Evolutionary conservation across 2,888 invertebrate genomes (phyloP), one percentile per base, ranked within the genome.

Genomic region (Homarus gammarus): DNA sequence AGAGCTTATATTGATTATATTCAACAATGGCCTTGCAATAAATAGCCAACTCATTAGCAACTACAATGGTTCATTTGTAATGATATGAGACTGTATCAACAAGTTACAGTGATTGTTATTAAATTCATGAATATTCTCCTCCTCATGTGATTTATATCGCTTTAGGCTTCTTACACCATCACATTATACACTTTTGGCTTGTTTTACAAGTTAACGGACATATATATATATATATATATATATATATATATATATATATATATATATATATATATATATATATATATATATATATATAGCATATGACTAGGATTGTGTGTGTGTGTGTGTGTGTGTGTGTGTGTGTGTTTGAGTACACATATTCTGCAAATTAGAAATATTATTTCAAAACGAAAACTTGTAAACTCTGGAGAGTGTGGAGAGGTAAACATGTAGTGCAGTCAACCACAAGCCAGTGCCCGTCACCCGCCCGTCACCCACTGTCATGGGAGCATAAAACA

Each of bases 161-260:
- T n/a, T n/a, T n/a, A n/a, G n/a, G n/a, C n/a, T n/a, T n/a, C n/a
- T n/a, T n/a, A n/a, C n/a, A n/a, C n/a, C n/a, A n/a, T n/a, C n/a
- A n/a, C n/a, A n/a, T n/a, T n/a, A n/a, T n/a, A n/a, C n/a, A n/a
- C n/a, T n/a, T n/a, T 78, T 44, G 22, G 44, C 44, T 40, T 77
- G 44, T 77, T 40, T 77, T 44, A 8, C 44, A 44, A 44, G 5
- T 1, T 70, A 12, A n/a, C 18, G 27, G 15, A 44, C 77, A 77
- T 77, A 77, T 77, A 77, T 77, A 49, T 77, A 49, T 77, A 77
- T 77, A 77, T 77, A 77, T 77, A 77, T 40, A 77, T 77, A 77
- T 77, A 77, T 77, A 77, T 77, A 77, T 77, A 77, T 40, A 77
- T 40, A 49, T 49, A 77, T 40, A 77, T 77, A 77, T 44, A 77